phyloP scores from a whole-genome alignment of 2,888 invertebrate genomes.

The Ochropacha duplaris region DNA sequence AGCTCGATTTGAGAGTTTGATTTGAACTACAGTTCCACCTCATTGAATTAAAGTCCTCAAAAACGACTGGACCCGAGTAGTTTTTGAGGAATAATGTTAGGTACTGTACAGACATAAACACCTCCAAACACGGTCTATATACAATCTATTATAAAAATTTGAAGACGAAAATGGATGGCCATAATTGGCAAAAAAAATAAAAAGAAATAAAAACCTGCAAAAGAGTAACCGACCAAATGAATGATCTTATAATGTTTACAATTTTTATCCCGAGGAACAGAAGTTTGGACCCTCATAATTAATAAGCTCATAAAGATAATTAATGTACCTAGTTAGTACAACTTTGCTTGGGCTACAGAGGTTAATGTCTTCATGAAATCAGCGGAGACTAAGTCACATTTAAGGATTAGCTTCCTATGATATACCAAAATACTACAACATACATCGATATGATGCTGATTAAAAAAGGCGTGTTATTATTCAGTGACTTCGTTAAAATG shows the following conservation, averaged over 20 bases:
- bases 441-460: background rate
- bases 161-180: background rate
- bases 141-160: too few species aligned
- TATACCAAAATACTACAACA: too few species aligned
- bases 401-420: background rate
- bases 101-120: too few species aligned
- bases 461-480: too few species aligned
- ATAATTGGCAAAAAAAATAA: background rate
- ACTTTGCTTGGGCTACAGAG: background rate
- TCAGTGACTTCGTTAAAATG: background rate
- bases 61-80: too few species aligned
- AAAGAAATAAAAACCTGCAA: background rate
- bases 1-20: too few species aligned
- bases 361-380: background rate
- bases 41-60: too few species aligned
- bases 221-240: background rate
- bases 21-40: too few species aligned
- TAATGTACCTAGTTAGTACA: background rate
- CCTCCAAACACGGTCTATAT: too few species aligned
- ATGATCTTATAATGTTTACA: background rate
- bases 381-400: background rate
- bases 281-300: background rate
- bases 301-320: conserved; percentile 1
- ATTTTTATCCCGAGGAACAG: background rate
- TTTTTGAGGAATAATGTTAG: too few species aligned